Percentiles rank a stretch among this genome's conserved stretches.
phyloP scores from a whole-genome alignment of 2,888 invertebrate species.

The Cotesia congregata region DNA sequence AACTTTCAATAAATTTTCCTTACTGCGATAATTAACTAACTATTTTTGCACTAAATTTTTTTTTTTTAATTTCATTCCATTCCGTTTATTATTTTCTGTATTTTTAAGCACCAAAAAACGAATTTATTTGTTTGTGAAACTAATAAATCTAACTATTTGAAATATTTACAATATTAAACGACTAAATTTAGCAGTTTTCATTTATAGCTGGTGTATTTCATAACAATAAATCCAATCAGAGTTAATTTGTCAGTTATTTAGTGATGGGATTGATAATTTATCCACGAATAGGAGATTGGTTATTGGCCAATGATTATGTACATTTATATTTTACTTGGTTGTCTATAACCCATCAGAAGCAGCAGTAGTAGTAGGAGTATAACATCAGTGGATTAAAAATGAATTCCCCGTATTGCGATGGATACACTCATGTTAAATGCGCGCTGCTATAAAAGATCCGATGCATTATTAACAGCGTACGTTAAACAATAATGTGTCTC shows the following conservation, averaged over 20 bases:
- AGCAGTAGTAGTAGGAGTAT: background rate
- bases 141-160: background rate
- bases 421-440: background rate
- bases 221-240: too few relatives aligned
- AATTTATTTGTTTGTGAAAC: background rate
- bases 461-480: background rate
- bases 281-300: too few relatives aligned
- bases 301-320: too few relatives aligned
- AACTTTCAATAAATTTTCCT: slow-evolving; percentile 7
- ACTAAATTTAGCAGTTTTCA: too few relatives aligned
- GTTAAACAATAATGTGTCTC: background rate
- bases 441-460: background rate
- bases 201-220: too few relatives aligned
- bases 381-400: background rate
- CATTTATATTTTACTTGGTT: too few relatives aligned
- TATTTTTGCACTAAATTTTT: background rate
- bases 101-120: background rate
- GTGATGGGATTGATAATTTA: too few relatives aligned
- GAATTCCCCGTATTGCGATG: background rate
- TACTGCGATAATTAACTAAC: background rate
- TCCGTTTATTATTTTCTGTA: background rate
- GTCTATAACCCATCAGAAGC: too few relatives aligned
- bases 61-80: background rate
- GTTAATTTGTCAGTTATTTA: too few relatives aligned
- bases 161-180: too few relatives aligned